phyloP scores from a whole-genome alignment of 2,888 invertebrate genomes.

The Tinea pellionella region DNA sequence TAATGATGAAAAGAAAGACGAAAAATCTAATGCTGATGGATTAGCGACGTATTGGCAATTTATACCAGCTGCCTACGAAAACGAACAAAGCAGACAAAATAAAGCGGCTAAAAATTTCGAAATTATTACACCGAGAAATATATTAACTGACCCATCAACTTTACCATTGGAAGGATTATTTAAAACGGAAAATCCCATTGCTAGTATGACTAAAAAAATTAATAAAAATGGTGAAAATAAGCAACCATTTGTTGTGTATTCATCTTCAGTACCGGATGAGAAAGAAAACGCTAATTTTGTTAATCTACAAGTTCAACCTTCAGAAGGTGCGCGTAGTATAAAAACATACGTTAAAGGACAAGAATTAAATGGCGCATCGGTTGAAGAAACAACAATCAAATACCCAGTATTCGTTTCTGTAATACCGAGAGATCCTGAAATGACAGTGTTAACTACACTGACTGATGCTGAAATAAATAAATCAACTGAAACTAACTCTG shows the following conservation, averaged over 20 bases:
- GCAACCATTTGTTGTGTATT: conserved; percentile 59
- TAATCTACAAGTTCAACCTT: conserved; percentile 40
- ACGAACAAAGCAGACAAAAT: conserved; percentile 35
- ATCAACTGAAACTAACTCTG: conserved; percentile 18
- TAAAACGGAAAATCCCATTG: conserved; percentile 57
- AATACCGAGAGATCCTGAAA: conserved; percentile 23
- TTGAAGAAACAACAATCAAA: conserved; percentile 32
- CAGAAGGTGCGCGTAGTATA: conserved; percentile 42
- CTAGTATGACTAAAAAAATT: conserved; percentile 32
- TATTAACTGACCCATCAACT: conserved; percentile 71
- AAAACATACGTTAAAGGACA: conserved; percentile 52
- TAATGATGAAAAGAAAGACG: conserved; percentile 47
- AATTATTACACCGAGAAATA: conserved; percentile 45
- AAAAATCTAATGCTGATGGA: conserved; percentile 24
- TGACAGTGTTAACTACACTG: conserved; percentile 21
- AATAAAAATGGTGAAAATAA: conserved; percentile 27
- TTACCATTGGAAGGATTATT: conserved; percentile 76
- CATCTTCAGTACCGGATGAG: conserved; percentile 42
- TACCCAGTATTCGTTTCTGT: conserved; percentile 40
- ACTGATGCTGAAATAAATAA: conserved; percentile 22
- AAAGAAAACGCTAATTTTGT: conserved; percentile 42
- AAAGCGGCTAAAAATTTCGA: conserved; percentile 43
- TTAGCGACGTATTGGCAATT: conserved; percentile 48
- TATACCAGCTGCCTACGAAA: conserved; percentile 61
- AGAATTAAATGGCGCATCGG: conserved; percentile 43